Base-by-base conservation (phyloP, 2,113 vertebrate species). In the Zosterops lateralis region DNA sequence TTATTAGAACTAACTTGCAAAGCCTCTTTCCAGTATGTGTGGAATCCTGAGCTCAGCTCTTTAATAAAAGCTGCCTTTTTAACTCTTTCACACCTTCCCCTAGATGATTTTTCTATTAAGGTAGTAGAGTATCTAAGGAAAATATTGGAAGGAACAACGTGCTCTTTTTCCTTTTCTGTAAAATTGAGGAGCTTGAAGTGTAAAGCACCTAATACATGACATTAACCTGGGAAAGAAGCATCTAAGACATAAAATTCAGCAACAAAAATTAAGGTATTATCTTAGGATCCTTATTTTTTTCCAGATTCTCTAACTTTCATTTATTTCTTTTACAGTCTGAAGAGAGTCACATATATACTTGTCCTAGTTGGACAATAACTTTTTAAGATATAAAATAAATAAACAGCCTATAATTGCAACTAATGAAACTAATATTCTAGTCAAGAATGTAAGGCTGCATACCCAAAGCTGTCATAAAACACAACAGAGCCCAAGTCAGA, bases 1-100 rank as follows among this genome's bases (percentile, higher is more conserved):
- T 95, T 92, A 78, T 92, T 96, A 89, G 57, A 91, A 72, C 67
- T 71, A 67, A 77, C 53, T 94, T 81, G 77, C n/a, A 79, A 89
- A 91, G 47, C 32, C 60, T 73, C 50, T 72, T 95, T 84, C 82
- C 85, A 90, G 68, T 26, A 61, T 62, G 57, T 8, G 12, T 89
- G 82, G 89, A 92, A 95, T 92, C 61, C 65, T 54, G 32, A 79
- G 42, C 75, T 66, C 51, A 75, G 73, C 47, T 74, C 75, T 87
- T 62, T 38, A 60, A 60, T 62, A 71, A 70, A 92, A 76, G 5
- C 16, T 75, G 42, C 40, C 34, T 92, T 77, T 94, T 91, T 92
- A 96, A 93, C 93, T 92, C 91, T 83, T 92, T 73, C 64, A 40
- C 54, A 22, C 18, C 29, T 85, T 50, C n/a, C 9, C 17, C 20